Conservation (phyloP, 2,113 vertebrate genomes). For the Rhinoptilus africanus region DNA sequence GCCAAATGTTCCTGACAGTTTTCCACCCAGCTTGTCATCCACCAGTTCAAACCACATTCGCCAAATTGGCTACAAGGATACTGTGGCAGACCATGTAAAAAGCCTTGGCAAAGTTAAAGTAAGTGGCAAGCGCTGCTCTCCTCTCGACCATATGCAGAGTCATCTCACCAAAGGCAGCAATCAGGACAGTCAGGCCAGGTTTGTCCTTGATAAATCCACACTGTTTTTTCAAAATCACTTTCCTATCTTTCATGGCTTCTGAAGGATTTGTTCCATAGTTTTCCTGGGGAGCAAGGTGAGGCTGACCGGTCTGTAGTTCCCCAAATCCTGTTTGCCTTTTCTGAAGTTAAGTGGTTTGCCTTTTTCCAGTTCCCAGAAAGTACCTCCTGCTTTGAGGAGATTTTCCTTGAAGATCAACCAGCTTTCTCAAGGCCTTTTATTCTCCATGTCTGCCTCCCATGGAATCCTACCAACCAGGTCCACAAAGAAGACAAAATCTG, state of each 20-base stretch:
- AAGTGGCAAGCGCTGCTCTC: not conserved
- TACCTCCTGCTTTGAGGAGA: not conserved
- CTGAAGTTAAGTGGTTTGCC: not conserved
- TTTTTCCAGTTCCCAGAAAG: not conserved
- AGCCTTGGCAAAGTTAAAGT: not conserved
- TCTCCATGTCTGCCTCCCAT: not conserved
- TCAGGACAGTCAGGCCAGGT: not conserved
- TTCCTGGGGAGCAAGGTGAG: not conserved
- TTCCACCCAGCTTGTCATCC: not conserved
- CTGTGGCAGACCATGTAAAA: not conserved
- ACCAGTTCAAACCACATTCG: not conserved
- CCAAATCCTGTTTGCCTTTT: not conserved
- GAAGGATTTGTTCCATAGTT: not conserved
- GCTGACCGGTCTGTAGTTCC: not conserved
- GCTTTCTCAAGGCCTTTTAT: not conserved
- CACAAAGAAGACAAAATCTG: not conserved
- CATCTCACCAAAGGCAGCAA: not conserved
- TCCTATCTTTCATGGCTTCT: not conserved
- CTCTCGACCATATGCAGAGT: not conserved
- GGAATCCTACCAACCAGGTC: not conserved
- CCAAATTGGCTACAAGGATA: not conserved
- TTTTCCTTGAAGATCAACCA: not conserved
- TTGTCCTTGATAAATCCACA: not conserved
- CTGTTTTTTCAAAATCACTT: no score
- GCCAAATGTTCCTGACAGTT: not conserved